These are phyloP conservation scores for Micrasema longulum DNA, from an alignment of 1,140 invertebrate genomes.

Conservation along the genomic window DNA sequence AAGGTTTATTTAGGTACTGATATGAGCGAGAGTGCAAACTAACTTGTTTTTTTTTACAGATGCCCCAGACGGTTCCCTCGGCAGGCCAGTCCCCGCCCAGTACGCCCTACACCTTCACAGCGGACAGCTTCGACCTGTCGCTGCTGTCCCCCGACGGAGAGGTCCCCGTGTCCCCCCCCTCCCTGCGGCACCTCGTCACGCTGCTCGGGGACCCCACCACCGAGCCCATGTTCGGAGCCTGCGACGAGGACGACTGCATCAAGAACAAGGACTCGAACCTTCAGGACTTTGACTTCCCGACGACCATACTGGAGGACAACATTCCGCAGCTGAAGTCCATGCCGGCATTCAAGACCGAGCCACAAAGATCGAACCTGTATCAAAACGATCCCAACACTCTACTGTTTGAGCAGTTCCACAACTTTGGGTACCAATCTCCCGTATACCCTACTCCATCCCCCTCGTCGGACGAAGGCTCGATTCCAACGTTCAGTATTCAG, in stretches of 20 bases:
- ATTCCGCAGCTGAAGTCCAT: constrained; percentile 60
- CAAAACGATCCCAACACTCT: constrained; percentile 60
- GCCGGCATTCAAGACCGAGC: constrained; percentile 60
- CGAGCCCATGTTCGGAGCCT: constrained; percentile 63
- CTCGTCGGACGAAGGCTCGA: constrained; percentile 67
- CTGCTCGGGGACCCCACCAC: constrained; percentile 66
- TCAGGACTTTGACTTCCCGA: constrained; percentile 59
- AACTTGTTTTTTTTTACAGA: constrained; percentile 73
- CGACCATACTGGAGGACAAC: constrained; percentile 57
- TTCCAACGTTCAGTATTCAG: constrained; percentile 65
- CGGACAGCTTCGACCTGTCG: constrained; percentile 80
- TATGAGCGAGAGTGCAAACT: too few relatives aligned
- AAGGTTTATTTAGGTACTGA: too few relatives aligned
- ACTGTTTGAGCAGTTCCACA: constrained; percentile 60
- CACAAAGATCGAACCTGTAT: constrained; percentile 57
- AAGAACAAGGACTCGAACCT: constrained; percentile 40
- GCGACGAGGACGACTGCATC: constrained; percentile 46
- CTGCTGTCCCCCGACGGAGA: constrained; percentile 75
- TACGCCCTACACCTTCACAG: constrained; percentile 74
- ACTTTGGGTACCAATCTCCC: constrained; percentile 53
- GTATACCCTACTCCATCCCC: constrained; percentile 64
- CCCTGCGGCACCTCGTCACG: constrained; percentile 68
- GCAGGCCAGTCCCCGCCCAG: constrained; percentile 78
- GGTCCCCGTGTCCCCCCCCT: constrained; percentile 70
- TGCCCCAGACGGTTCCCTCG: constrained; percentile 84